A percentile compares a stretch with the other conserved stretches of the same genome.
Evolutionary conservation across 2,113 vertebrate species (phyloP).

Genomic region (Phalacrocorax brasilianus): DNA sequence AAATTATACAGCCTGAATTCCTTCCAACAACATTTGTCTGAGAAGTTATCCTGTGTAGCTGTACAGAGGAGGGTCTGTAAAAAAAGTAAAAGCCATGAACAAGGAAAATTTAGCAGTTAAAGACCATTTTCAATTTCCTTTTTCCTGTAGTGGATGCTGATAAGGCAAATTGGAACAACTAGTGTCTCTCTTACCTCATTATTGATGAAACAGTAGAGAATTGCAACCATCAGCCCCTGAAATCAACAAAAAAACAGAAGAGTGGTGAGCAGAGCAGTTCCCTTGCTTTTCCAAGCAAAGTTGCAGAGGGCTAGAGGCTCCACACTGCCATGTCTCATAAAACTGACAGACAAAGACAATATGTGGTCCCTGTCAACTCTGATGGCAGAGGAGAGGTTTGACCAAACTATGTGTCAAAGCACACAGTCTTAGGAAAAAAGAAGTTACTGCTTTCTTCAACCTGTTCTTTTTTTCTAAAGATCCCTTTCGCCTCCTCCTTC

Average conservation of each 20-base stretch:
- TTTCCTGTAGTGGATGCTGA: background rate
- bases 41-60: background rate
- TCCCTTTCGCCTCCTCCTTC: background rate
- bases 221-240: conserved; percentile 86
- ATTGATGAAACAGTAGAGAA: conserved; percentile 89
- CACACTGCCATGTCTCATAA: background rate
- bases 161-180: background rate
- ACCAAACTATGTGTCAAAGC: background rate
- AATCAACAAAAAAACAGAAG: conserved; percentile 14
- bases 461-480: background rate
- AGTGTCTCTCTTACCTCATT: conserved; percentile 80
- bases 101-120: background rate
- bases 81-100: background rate
- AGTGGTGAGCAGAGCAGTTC: background rate
- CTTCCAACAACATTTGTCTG: background rate
- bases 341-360: background rate
- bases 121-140: conserved; percentile 25
- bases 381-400: background rate
- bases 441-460: background rate
- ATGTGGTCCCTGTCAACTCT: background rate
- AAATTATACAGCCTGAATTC: conserved; percentile 6
- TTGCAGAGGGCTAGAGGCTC: background rate
- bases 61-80: background rate
- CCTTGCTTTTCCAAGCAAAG: background rate
- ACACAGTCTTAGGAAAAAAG: background rate